These are phyloP conservation scores for Eupithecia pulchellata DNA, from an alignment of 2,888 invertebrate genomes.

Conservation along the genomic window DNA sequence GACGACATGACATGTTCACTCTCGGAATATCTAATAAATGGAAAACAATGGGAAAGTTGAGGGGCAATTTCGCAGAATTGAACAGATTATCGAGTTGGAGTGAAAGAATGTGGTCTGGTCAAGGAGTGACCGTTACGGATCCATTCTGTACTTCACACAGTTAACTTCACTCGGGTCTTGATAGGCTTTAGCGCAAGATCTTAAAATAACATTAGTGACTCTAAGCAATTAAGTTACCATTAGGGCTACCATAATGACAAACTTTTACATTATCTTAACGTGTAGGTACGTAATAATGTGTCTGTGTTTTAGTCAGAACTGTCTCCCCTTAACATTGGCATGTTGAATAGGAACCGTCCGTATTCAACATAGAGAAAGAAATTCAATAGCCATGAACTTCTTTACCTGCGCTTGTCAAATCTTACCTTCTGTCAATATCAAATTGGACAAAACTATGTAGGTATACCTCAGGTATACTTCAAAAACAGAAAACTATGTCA, in stretches of 20 bases:
- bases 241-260: too few species aligned
- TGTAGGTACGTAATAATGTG: too few species aligned
- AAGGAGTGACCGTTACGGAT: constrained; percentile 87
- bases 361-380: not conserved
- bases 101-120: too few species aligned
- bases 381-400: not conserved
- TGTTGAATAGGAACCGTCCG: too few species aligned
- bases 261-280: not conserved
- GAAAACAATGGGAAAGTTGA: constrained; percentile 46
- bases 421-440: not conserved
- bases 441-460: not conserved
- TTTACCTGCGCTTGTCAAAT: not conserved
- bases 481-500: not conserved
- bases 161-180: too few species aligned
- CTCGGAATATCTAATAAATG: constrained; percentile 47
- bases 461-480: too few species aligned
- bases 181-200: too few species aligned
- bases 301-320: not conserved
- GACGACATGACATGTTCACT: constrained; percentile 60
- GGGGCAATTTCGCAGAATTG: constrained; percentile 85
- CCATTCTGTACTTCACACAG: too few species aligned
- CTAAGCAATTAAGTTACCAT: too few species aligned
- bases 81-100: not conserved
- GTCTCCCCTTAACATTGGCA: not conserved
- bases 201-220: too few species aligned